Conservation (phyloP, 2,113 vertebrate genomes). For the Tachycineta bicolor region DNA sequence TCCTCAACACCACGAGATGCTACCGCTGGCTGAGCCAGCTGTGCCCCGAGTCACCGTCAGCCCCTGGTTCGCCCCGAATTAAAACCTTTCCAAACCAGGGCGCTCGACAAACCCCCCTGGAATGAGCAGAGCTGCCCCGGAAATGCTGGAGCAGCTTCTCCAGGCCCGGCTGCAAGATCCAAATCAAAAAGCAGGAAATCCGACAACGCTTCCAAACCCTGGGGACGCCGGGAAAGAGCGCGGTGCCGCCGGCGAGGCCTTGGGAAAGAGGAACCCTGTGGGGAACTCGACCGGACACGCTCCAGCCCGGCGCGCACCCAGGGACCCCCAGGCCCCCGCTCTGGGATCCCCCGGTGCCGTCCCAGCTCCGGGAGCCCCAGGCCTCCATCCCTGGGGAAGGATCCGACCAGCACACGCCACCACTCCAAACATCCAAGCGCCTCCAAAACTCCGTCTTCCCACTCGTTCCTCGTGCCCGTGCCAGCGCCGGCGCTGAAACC, state of each 20-base stretch:
- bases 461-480: neutral
- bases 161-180: fast-evolving
- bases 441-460: neutral
- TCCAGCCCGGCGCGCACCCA: fast-evolving
- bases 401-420: neutral
- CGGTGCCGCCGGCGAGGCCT: fast-evolving
- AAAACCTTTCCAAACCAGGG: neutral
- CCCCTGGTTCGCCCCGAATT: neutral
- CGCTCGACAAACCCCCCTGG: neutral
- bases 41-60: fast-evolving
- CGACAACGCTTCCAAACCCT: fast-evolving
- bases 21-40: neutral
- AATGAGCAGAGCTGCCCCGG: neutral
- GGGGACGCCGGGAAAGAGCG: fast-evolving
- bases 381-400: neutral
- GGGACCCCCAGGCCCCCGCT: fast-evolving
- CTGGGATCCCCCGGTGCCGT: neutral
- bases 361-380: neutral
- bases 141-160: neutral
- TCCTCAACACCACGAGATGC: fast-evolving
- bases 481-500: neutral
- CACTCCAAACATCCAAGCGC: neutral
- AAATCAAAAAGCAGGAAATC: fast-evolving
- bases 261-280: fast-evolving
- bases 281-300: fast-evolving